Evolutionary conservation across 1,140 invertebrate species (phyloP).

Genomic region (Adoxophyes honmai): DNA sequence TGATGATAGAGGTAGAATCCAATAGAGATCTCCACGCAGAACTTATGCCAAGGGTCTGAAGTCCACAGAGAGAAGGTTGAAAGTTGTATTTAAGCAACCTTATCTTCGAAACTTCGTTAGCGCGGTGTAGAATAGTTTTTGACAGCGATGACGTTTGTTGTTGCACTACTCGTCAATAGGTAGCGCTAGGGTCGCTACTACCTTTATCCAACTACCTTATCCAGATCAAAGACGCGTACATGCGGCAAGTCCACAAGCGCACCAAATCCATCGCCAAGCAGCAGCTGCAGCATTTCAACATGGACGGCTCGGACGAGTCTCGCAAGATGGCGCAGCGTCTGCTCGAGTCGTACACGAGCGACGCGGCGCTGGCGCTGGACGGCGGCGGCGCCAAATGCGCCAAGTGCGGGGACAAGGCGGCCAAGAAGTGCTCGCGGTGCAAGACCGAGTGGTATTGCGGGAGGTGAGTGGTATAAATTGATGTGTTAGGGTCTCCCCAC

Average conservation of each 20-base stretch:
- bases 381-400: conserved; percentile 72
- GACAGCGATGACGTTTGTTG: too few relatives aligned
- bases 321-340: conserved; percentile 54
- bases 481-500: background rate
- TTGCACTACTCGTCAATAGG: too few relatives aligned
- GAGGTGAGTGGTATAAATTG: conserved; percentile 46
- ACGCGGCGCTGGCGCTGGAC: conserved; percentile 76
- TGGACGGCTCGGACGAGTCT: conserved; percentile 57
- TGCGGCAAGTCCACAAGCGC: conserved; percentile 64
- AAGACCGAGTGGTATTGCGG: conserved; percentile 80
- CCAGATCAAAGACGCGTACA: conserved; percentile 61
- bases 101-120: too few relatives aligned
- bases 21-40: too few relatives aligned
- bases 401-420: conserved; percentile 75
- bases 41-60: too few relatives aligned
- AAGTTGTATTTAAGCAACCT: too few relatives aligned
- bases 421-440: conserved; percentile 78
- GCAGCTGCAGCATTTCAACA: conserved; percentile 56
- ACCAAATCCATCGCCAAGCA: conserved; percentile 56
- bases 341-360: conserved; percentile 75
- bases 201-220: too few relatives aligned
- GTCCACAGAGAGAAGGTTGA: too few relatives aligned
- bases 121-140: too few relatives aligned
- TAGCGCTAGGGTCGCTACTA: too few relatives aligned
- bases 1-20: too few relatives aligned